Evolutionary conservation across 1,140 invertebrate species (phyloP), one percentile per base, ranked within the genome.

Genomic region (Magallana gigas): DNA sequence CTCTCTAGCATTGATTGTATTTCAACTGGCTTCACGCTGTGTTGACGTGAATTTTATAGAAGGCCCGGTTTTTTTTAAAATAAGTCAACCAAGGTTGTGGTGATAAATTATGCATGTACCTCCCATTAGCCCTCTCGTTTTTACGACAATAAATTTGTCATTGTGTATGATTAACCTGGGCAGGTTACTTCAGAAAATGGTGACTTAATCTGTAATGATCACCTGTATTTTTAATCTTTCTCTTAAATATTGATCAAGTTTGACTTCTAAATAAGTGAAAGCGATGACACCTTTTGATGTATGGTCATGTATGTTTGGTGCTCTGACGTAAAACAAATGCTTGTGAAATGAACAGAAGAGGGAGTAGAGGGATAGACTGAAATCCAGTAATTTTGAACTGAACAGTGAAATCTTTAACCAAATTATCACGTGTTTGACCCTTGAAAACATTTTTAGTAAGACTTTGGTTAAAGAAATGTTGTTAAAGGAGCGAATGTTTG

Each of bases 21-120:
- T 48, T 71, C 7, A 71, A 71, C 68, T 71, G 68, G 9, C 68
- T 71, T 71, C 18, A 23, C 68, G 68, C 18, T 29, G 68, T 71
- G 68, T 71, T 18, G 18, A 23, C 68, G 8, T 29, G 68, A 11
- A 8, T 71, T 71, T 29, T 71, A 71, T 71, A 71, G 68, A 11
- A 18, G 36, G 68, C 2, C 14, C 60, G 4, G 4, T 23, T 71
- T 23, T 71, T 71, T 71, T 71, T 71, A 12, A 18, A 71, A 71
- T 71, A 71, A 29, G 68, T 71, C 68, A 71, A 23, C 68, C 23
- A 23, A 36, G 68, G 18, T 71, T 71, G 68, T 71, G 68, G 23
- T 29, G 36, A 71, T 71, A 71, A 71, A 71, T 71, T 71, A 71
- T 71, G 68, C 68, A 11, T 71, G 68, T 23, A 71, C 68, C 68